Base-by-base conservation (phyloP, 2,113 vertebrate species). In the Condylura cristata region DNA sequence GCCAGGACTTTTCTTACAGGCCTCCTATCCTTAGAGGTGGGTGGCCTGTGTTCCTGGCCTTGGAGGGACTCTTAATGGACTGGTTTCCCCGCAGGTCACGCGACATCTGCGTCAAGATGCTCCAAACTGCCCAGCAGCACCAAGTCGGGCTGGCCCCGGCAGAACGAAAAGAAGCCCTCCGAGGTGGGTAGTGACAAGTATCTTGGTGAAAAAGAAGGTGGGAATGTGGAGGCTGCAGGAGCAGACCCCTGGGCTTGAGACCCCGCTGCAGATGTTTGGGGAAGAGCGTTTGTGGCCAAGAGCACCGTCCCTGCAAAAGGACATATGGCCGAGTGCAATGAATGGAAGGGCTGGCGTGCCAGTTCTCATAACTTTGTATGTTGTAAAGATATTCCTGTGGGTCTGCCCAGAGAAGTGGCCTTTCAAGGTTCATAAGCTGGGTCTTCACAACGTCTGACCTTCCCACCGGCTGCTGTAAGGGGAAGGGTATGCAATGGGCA, bases 121-220 rank as follows among this genome's bases (percentile, higher is more conserved):
- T 99, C 99, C 96, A 99, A 99, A 98, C 96, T 98, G 90, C 98
- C 98, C 86, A 97, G 96, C 74, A 99, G 98, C 85, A 99, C 99
- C 98, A 99, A 98, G 97, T 98, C 99, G 93, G 98, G 98, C 96
- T 99, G 99, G 99, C 98, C 99, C 90, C 98, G 99, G 60, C 99
- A 99, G 96, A 99, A 99, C 98, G 99, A 99, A 97, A 99, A 99
- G 98, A 99, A 99, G 95, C 99, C 99, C 14, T 99, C 99, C 37
- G 99, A 99, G 99, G 99, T 99, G 72, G 51, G 96, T 80, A 17
- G 28, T 11, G 51, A 17, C 2, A 12, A 9, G 34, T 14, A 37
- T 46, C 74, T 22, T 68, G 3, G 32, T 63, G 16, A 22, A 79
- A 34, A 30, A 44, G 4, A 34, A 41, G 20, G 28, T 5, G 10